Evolutionary conservation across 2,113 vertebrate genomes (phyloP), one percentile per base, ranked within the genome.

Genomic region (Cranoglanis bouderius): DNA sequence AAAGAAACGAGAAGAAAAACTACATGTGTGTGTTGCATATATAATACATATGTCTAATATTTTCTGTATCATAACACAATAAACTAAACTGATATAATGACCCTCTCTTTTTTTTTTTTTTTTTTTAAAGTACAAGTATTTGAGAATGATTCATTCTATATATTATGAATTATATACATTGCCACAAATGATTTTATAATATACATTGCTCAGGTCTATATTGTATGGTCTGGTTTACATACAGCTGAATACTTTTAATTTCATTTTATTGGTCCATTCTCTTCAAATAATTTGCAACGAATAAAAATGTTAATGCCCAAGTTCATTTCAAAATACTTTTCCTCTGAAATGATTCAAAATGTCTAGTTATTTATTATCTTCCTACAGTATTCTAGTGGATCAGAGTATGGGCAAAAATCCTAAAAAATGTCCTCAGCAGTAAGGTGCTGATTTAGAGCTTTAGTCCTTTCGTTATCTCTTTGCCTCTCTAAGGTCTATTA

Each of bases 401-500:
- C 19, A 46, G 14, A 46, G 21, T 43, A 49, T 43, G 5, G 35
- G 59, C 26, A 26, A n/a, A 49, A 0, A 49, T 38, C 5, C 74
- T 70, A 43, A 57, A 81, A 77, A 74, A 81, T 32, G 67, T 46
- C 63, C 29, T 26, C 29, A 65, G 51, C 86, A 90, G 90, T 84
- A 86, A 88, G 49, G 63, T 84, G 91, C 90, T 84, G 80, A 89
- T 87, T 85, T 84, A 29, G 84, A 88, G 90, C 88, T 70, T 61
- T 35, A 61, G 81, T 6, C 32, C 32, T 38, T 59, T 49, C 24
- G 12, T 88, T 63, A 77, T 90, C 91, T 91, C 90, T 80, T 91
- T 88, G 87, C 67, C 89, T 93, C 84, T 90, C 90, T 89, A 38
- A 85, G 91, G 87, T 92, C 90, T 93, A 80, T 88, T 92, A 84